Base-by-base conservation (phyloP, 2,797 vertebrate species). In the Hafferia zeledoni region DNA sequence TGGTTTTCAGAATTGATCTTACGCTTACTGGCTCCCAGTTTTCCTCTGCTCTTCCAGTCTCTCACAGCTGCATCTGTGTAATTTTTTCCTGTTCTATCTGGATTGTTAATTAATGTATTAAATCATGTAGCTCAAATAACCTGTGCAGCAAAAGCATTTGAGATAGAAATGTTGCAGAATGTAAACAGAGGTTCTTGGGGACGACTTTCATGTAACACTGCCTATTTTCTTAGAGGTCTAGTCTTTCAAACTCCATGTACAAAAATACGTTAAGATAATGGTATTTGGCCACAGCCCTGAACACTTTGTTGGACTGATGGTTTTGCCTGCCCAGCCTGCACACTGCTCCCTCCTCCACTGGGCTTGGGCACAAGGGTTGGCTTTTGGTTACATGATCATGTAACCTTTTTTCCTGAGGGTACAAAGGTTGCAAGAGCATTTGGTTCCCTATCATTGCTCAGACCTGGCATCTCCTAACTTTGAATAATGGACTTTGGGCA, bases 191-290 rank as follows among this genome's bases (percentile, higher is more conserved):
- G 25, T 28, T 17, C 17, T 88, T 1, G 0, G 44, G 24, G 19
- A 59, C 8, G 27, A 20, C 17, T 14, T 74, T 72, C 63, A 12
- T 33, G 24, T 77, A 75, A 47, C 12, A 2, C 20, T 65, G 37
- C 11, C 6, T 72, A 18, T 49, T 87, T 74, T 50, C 24, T 35
- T 69, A 43, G 25, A 57, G 22, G 13, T 49, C 88, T 49, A 43
- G 10, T 35, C n/a, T 75, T 83, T 79, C 1, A 1, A 53, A 64
- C 10, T 19, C 57, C 9, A 16, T 0, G 0, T 85, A 33, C 11
- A 76, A 60, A 75, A 41, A 5, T 35, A 10, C 0, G 2, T 53
- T 5, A 72, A 83, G 20, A 16, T n/a, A 63, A 71, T 30, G 12
- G 28, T 18, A 28, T 74, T 77, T 57, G 8, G 6, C 57, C 65